Conservation (phyloP, 1,140 invertebrate genomes). For the Drosophila ficusphila region DNA sequence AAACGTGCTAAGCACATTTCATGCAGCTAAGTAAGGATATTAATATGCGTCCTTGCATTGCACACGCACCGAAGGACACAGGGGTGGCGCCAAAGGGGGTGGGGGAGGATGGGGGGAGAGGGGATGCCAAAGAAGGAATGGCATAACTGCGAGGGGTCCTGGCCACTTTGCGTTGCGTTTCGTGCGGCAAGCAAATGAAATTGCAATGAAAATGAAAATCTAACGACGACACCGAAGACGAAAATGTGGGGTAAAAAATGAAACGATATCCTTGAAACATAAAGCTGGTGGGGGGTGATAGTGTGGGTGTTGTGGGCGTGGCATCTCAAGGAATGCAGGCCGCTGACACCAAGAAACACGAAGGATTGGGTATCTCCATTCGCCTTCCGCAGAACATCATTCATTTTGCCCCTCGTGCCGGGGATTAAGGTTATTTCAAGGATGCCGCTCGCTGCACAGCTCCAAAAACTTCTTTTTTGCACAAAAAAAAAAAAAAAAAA, state of each 20-base stretch:
- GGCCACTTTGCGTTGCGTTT: constrained; percentile 74
- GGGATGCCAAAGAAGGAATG: background rate
- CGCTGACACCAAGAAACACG: constrained; percentile 38
- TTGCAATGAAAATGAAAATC: constrained; percentile 82
- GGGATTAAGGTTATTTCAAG: constrained; percentile 84
- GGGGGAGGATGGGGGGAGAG: background rate
- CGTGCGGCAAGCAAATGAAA: constrained; percentile 78
- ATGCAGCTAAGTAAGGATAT: constrained; percentile 79
- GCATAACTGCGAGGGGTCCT: constrained; percentile 18
- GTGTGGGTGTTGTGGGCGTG: background rate
- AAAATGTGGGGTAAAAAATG: constrained; percentile 73
- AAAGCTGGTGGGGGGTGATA: constrained; percentile 19
- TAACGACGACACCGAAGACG: constrained; percentile 54
- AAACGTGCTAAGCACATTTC: constrained; percentile 70
- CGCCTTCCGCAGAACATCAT: constrained; percentile 67
- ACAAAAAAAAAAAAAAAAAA: background rate
- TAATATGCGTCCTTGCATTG: constrained; percentile 77
- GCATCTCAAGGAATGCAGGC: constrained; percentile 50
- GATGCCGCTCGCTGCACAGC: constrained; percentile 64
- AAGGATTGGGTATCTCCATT: background rate
- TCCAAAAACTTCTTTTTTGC: constrained; percentile 24
- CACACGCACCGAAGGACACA: constrained; percentile 45
- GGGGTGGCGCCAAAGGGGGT: background rate
- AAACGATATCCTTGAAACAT: constrained; percentile 77
- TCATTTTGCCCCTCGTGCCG: constrained; percentile 76